phyloP scores from a whole-genome alignment of 35 echinoderm and acorn worm species.

The Amphiura filiformis region DNA sequence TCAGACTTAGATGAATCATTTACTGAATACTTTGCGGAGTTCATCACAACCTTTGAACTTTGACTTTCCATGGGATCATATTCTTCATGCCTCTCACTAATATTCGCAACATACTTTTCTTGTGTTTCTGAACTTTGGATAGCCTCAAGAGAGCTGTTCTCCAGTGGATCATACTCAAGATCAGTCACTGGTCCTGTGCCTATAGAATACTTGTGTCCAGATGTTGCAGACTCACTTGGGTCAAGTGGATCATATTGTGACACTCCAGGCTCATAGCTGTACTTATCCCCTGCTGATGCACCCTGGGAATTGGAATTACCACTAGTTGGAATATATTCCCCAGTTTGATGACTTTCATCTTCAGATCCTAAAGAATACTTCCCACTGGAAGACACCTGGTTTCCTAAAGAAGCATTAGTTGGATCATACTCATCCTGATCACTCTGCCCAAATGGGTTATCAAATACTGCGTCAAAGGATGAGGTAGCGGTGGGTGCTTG shows the following conservation, averaged over 20 bases:
- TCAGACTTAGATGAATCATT: neutral
- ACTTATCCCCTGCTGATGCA: neutral
- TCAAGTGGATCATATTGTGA: neutral
- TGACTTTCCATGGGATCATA: neutral
- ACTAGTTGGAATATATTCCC: neutral
- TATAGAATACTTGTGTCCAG: neutral
- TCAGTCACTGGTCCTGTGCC: neutral
- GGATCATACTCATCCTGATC: neutral
- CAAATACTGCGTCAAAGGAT: neutral
- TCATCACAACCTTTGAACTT: neutral
- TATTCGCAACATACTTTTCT: too few relatives aligned
- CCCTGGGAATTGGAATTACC: neutral
- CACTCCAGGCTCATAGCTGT: neutral
- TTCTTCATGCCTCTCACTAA: neutral
- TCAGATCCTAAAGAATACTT: neutral
- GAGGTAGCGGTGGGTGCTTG: neutral
- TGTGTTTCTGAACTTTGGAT: neutral
- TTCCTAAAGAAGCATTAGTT: neutral
- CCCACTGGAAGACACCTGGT: neutral
- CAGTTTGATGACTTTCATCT: neutral
- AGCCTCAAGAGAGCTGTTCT: neutral
- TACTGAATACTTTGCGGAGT: slow-evolving; percentile 15
- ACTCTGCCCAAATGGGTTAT: neutral
- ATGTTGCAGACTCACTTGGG: neutral
- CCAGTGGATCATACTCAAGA: neutral